Conservation (phyloP, 2,888 invertebrate genomes). For the Hypena proboscidalis region DNA sequence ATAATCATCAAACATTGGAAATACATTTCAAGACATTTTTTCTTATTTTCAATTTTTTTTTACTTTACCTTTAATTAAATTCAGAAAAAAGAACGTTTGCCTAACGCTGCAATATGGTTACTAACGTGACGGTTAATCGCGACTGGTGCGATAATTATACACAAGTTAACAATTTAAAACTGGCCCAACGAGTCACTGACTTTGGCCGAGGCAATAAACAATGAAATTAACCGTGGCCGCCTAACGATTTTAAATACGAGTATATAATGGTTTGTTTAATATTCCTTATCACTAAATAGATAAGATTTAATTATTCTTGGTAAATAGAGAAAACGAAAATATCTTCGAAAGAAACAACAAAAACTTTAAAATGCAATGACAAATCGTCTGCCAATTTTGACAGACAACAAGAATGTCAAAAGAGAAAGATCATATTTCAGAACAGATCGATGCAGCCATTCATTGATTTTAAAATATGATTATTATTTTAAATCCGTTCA, state of each 20-base stretch:
- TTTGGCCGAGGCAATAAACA: conserved; percentile 11
- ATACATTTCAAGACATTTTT: too few relatives aligned
- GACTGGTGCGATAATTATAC: conserved; percentile 14
- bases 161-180: conserved; percentile 7
- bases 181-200: conserved; percentile 5
- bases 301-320: conserved; percentile 23
- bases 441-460: too few relatives aligned
- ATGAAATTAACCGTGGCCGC: conserved; percentile 1
- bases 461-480: too few relatives aligned
- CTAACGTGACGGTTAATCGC: too few relatives aligned
- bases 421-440: too few relatives aligned
- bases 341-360: too few relatives aligned
- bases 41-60: too few relatives aligned
- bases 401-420: too few relatives aligned
- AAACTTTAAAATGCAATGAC: too few relatives aligned
- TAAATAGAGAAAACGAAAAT: conserved; percentile 4
- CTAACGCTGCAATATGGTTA: conserved; percentile 10
- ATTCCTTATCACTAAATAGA: conserved; percentile 29
- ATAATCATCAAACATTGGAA: too few relatives aligned
- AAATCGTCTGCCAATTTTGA: too few relatives aligned
- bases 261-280: conserved; percentile 22
- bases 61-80: not conserved
- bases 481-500: too few relatives aligned
- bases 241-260: not conserved
- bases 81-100: not conserved